A percentile compares a stretch with the other conserved stretches of the same genome.
phyloP scores from a whole-genome alignment of 2,797 vertebrate species.

The Liparis tanakae region DNA sequence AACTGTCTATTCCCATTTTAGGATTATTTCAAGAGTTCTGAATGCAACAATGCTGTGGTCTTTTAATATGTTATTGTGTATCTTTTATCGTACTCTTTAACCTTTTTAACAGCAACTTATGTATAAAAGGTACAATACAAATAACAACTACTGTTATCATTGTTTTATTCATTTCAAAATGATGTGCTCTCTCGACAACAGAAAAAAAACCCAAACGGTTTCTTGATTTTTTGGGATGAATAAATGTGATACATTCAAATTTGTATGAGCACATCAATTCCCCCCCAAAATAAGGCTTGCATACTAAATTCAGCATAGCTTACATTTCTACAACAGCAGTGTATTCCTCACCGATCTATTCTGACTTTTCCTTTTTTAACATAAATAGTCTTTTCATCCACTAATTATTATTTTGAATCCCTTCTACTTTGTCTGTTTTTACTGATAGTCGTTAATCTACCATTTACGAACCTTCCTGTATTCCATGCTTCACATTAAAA shows the following conservation, averaged over 20 bases:
- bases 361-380: neutral
- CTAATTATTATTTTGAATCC: neutral
- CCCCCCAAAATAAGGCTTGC: neutral
- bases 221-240: neutral
- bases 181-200: neutral
- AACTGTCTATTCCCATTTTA: too few species aligned
- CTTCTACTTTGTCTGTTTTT: neutral
- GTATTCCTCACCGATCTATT: neutral
- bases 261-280: neutral
- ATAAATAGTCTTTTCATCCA: neutral
- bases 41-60: too few species aligned
- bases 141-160: too few species aligned
- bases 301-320: neutral
- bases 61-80: too few species aligned
- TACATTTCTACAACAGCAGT: constrained; percentile 3
- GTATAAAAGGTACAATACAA: too few species aligned
- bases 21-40: too few species aligned
- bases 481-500: neutral
- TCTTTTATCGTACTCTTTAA: too few species aligned
- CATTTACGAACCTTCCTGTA: neutral
- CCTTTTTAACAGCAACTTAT: too few species aligned
- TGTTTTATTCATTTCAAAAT: neutral
- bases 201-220: neutral
- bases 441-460: neutral
- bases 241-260: neutral